Base-by-base conservation (phyloP, 1,140 invertebrate species). In the Zaprionus vittiger region DNA sequence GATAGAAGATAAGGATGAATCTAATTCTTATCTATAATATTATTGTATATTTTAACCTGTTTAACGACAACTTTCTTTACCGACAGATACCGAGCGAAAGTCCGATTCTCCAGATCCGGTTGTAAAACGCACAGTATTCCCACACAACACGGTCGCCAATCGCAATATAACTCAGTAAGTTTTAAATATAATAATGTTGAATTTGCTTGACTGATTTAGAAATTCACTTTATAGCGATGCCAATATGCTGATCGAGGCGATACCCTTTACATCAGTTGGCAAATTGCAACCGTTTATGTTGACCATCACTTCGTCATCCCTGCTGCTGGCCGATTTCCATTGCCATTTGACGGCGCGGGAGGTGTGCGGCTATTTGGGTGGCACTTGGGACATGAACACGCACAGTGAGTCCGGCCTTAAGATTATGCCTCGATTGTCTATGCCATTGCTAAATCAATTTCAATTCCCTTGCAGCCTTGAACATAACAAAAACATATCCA, bases 241-340 rank as follows among this genome's bases (percentile, higher is more conserved):
- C 63, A 97, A 97, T 87, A 97, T 96, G 79, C 94, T 98, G 83
- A 96, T 99, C 17, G 97, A 98, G 93, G 96, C 97, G 75, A 96
- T 97, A 14, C 96, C 97, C 63, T 99, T 98, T 92, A 96, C 96
- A 63, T 96, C 96, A 52, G 93, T 98, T 73, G 97, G 97, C 2
- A 98, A 98, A 94, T 96, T 98, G 61, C 98, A 99, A 92, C 98
- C 98, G 47, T 99, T 99, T 92, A 93, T 97, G 26, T 95, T 99
- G 1, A 96, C 97, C n/a, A 95, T 98, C 63, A 96, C 96, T 60
- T 97, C 97, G 4, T 98, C 98, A 91, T 97, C 97, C 15, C 95
- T 97, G 65, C 93, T 99, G 38, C 93, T 99, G 5, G 96, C 99
- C 80, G 98, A 99, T 93, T 96, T 99, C 76, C 98, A 99, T 91